Conservation (phyloP, 2,888 invertebrate genomes). For the Limnephilus marmoratus region DNA sequence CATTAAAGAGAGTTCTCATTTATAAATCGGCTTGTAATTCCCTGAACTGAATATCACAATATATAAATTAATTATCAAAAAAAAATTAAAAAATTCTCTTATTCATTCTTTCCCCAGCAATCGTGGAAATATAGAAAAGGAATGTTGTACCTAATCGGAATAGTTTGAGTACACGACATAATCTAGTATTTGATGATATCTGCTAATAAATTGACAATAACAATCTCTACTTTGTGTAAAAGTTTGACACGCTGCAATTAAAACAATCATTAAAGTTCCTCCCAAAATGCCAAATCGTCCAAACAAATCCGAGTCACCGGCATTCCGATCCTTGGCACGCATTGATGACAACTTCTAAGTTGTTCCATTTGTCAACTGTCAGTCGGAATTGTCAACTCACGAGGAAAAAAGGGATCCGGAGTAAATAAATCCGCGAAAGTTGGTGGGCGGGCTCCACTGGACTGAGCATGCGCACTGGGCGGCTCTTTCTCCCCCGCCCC, state of each 20-base stretch:
- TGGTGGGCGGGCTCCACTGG: constrained; percentile 27
- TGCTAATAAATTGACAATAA: background rate
- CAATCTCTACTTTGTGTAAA: background rate
- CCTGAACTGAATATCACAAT: background rate
- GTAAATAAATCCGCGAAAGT: constrained; percentile 50
- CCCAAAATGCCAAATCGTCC: constrained; percentile 9
- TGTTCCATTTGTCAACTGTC: constrained; percentile 42
- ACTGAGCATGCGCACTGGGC: constrained; percentile 29
- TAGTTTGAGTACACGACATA: background rate
- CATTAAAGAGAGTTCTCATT: background rate
- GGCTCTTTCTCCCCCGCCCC: background rate
- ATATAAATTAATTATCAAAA: background rate
- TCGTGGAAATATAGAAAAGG: background rate
- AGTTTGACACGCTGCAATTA: background rate
- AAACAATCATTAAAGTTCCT: constrained; percentile 10
- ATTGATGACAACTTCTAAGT: constrained; percentile 23
- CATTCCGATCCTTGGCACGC: constrained; percentile 1
- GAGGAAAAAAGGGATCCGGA: background rate
- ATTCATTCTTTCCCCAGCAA: background rate
- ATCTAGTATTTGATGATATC: background rate
- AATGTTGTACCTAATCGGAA: background rate
- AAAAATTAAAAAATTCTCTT: background rate
- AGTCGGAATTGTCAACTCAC: constrained; percentile 5
- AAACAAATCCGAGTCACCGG: background rate
- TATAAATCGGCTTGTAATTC: too few species aligned